Conservation (phyloP, 2,888 invertebrate species). For the Oxytorus armatus region DNA sequence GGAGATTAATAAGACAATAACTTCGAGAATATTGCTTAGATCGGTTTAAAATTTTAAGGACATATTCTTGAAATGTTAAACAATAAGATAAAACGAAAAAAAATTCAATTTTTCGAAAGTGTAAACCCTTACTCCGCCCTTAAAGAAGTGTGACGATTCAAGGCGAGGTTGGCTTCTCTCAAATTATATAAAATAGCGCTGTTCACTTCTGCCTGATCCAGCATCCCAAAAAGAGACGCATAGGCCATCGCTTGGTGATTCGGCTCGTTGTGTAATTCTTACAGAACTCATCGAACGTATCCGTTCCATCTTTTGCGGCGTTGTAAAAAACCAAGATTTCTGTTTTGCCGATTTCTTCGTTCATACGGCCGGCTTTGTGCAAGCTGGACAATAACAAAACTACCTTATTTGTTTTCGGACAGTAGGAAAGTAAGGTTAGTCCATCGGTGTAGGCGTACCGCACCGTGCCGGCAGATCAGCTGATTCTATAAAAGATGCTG, state of each 20-base stretch:
- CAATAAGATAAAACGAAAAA: too few species aligned
- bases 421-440: conserved; percentile 76
- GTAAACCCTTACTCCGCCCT: too few species aligned
- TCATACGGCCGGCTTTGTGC: conserved; percentile 38
- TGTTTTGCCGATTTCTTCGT: conserved; percentile 32
- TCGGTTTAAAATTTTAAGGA: too few species aligned
- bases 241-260: conserved; percentile 26
- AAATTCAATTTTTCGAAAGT: too few species aligned
- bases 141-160: conserved; percentile 14
- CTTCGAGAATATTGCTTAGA: too few species aligned
- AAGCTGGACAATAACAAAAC: conserved; percentile 56
- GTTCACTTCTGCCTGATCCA: conserved; percentile 38
- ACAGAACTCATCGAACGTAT: conserved; percentile 28
- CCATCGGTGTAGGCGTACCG: conserved; percentile 71
- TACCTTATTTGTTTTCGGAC: conserved; percentile 56
- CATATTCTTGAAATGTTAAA: too few species aligned
- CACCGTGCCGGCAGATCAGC: conserved; percentile 58
- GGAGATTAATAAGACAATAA: too few species aligned
- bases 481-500: conserved; percentile 64
- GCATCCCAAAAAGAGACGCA: conserved; percentile 33
- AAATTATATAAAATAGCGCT: conserved; percentile 25
- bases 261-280: conserved; percentile 26
- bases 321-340: conserved; percentile 42
- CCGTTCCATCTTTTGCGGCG: conserved; percentile 1
- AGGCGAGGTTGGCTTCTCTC: conserved; percentile 10